A percentile compares a stretch with the other conserved stretches of the same genome.
These are phyloP conservation scores for Calliphora vomitoria DNA, from an alignment of 2,888 invertebrate species.

Conservation along the genomic window DNA sequence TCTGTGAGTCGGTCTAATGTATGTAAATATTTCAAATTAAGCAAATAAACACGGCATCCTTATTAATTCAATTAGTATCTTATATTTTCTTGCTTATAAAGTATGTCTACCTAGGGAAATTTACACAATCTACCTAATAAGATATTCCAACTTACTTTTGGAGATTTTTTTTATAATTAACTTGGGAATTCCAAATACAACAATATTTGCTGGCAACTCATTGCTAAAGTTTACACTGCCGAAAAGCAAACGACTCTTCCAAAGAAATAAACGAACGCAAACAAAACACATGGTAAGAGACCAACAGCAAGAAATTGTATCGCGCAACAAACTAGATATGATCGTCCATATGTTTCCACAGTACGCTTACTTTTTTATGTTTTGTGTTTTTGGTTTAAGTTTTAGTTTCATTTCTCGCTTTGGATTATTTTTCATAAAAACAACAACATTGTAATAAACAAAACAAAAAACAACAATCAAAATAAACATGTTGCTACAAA, in stretches of 20 bases:
- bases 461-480: slow-evolving; percentile 7
- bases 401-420: slow-evolving; percentile 20
- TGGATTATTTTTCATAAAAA: slow-evolving; percentile 27
- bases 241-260: background rate
- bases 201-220: slow-evolving; percentile 12
- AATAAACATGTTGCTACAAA: background rate
- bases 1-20: no score
- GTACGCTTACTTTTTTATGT: background rate
- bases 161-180: background rate
- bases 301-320: slow-evolving; percentile 20
- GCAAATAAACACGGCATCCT: no score
- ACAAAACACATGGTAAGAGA: background rate
- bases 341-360: slow-evolving; percentile 21
- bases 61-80: no score
- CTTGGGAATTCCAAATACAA: background rate
- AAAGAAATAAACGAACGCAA: slow-evolving; percentile 17
- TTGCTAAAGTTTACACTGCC: slow-evolving; percentile 1
- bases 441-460: slow-evolving; percentile 8
- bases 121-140: background rate
- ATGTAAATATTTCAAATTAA: no score
- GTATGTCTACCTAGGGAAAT: background rate
- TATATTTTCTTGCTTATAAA: background rate
- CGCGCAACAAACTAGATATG: slow-evolving; percentile 12
- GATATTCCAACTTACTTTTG: background rate
- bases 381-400: background rate